Conservation (phyloP, 2,113 vertebrate genomes). For the Mustela nigripes region DNA sequence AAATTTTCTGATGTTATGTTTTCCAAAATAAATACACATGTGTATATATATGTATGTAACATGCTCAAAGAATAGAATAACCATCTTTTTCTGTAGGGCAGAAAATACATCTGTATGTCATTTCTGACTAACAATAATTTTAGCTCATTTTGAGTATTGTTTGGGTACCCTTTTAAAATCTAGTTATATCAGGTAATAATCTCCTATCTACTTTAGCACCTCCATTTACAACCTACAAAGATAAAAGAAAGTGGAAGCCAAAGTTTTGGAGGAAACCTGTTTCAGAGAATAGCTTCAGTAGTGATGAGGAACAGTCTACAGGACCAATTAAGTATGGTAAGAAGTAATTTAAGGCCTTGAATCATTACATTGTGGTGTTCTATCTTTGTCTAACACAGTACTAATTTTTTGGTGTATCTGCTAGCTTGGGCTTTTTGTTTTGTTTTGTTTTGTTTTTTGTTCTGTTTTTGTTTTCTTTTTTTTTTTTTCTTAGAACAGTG, state of each 20-base stretch:
- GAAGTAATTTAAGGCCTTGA: slow-evolving; percentile 52
- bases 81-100: background rate
- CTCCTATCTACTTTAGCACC: slow-evolving; percentile 89
- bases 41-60: background rate
- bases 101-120: background rate
- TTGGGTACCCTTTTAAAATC: slow-evolving; percentile 14
- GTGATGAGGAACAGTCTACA: slow-evolving; percentile 86
- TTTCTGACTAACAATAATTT: slow-evolving; percentile 41
- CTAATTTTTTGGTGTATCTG: background rate
- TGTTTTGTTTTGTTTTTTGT: background rate
- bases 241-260: slow-evolving; percentile 94
- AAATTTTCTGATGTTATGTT: background rate
- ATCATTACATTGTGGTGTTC: background rate
- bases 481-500: background rate
- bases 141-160: background rate
- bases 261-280: slow-evolving; percentile 88
- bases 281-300: slow-evolving; percentile 86
- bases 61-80: background rate
- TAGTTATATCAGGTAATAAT: background rate
- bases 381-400: background rate
- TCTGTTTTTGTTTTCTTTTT: too few relatives aligned
- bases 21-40: background rate
- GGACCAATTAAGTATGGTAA: slow-evolving; percentile 90
- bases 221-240: slow-evolving; percentile 96
- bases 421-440: background rate